A percentile compares a stretch with the other conserved stretches of the same genome.
These are phyloP conservation scores for Tiaroga cobitis DNA, from an alignment of 2,797 vertebrate species.

Conservation along the genomic window DNA sequence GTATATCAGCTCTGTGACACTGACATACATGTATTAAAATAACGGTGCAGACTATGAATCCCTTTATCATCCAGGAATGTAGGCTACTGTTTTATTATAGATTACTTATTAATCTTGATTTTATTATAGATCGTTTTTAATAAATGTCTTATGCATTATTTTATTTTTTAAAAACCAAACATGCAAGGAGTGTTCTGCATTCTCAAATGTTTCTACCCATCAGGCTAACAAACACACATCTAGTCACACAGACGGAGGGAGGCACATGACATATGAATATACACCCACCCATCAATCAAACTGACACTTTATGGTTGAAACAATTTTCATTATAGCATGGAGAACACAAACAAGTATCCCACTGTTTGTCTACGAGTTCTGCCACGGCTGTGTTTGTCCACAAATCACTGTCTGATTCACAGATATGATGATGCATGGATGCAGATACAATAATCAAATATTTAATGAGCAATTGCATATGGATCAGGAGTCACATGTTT, in stretches of 20 bases:
- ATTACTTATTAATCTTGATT: neutral
- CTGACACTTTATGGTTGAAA: slow-evolving; percentile 48
- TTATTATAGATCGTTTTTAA: neutral
- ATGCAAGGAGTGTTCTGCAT: neutral
- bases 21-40: neutral
- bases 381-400: neutral
- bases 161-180: neutral
- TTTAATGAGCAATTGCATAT: slow-evolving; percentile 8
- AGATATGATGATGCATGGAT: slow-evolving; percentile 27
- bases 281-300: slow-evolving; percentile 50
- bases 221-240: slow-evolving; percentile 24
- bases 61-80: neutral
- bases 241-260: neutral
- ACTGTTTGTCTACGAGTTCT: slow-evolving; percentile 2
- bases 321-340: slow-evolving; percentile 37
- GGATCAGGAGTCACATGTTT: neutral
- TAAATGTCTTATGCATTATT: neutral
- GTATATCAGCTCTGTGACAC: neutral
- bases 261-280: slow-evolving; percentile 9
- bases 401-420: slow-evolving; percentile 27
- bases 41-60: neutral
- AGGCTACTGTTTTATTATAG: neutral
- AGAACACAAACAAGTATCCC: slow-evolving; percentile 29
- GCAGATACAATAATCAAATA: neutral
- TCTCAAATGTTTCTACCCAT: slow-evolving; percentile 21